Percentiles rank a stretch among this genome's conserved stretches.
Conservation (phyloP, 2,797 vertebrate genomes). For the Melanotaenia trifasciata region DNA sequence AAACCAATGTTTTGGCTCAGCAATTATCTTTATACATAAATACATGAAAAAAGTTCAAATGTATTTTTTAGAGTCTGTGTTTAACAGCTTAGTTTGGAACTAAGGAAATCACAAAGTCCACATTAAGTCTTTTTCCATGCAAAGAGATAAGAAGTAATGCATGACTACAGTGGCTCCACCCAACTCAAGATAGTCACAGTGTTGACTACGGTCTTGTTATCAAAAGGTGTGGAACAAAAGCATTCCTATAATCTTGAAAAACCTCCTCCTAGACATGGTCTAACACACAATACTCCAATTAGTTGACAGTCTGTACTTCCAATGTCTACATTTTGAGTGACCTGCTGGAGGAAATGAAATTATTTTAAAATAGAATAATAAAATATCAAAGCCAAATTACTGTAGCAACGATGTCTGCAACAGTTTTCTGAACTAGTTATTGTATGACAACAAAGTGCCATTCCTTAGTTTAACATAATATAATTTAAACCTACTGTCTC, state of each 20-base stretch:
- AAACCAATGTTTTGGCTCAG: not conserved
- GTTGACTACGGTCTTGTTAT: conserved; percentile 35
- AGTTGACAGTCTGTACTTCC: not conserved
- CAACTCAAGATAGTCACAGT: conserved; percentile 14
- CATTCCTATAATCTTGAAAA: conserved; percentile 71
- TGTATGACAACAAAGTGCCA: not conserved
- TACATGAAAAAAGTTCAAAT: not conserved
- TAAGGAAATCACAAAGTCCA: conserved; percentile 40
- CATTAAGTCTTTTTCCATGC: conserved; percentile 35
- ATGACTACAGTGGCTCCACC: conserved; percentile 55
- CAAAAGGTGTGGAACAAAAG: conserved; percentile 46
- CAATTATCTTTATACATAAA: not conserved
- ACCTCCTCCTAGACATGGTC: conserved; percentile 3
- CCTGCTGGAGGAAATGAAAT: not conserved
- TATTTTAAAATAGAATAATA: not conserved
- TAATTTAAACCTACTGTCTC: not conserved
- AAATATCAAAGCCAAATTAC: not conserved
- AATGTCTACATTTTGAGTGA: not conserved
- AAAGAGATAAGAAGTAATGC: conserved; percentile 62
- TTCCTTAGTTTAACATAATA: not conserved
- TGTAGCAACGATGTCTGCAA: not conserved
- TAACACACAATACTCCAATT: not conserved
- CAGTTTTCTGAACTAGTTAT: not conserved
- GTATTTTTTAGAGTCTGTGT: not conserved
- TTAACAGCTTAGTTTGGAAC: not conserved